These are phyloP conservation scores for Sebastes matsubarae DNA, from an alignment of 2,797 vertebrate species.

Conservation along the genomic window DNA sequence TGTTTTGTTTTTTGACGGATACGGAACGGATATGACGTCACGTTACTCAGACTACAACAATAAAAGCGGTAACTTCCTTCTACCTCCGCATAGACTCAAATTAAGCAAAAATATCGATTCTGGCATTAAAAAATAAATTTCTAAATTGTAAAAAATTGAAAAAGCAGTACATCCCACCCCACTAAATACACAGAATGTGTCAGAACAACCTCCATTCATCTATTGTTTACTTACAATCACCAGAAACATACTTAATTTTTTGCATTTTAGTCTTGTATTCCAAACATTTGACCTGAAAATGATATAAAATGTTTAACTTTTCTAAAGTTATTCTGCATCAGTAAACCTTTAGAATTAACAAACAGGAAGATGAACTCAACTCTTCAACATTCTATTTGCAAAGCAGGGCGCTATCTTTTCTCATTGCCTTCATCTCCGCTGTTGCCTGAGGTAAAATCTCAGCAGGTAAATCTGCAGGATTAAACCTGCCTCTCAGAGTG, in stretches of 20 bases:
- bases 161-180: too few species aligned
- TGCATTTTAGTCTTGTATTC: neutral
- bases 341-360: slow-evolving; percentile 7
- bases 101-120: too few species aligned
- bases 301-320: slow-evolving; percentile 3
- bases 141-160: too few species aligned
- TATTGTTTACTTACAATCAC: neutral
- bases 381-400: slow-evolving; percentile 8
- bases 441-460: slow-evolving; percentile 45
- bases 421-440: slow-evolving; percentile 22
- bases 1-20: too few species aligned
- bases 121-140: too few species aligned
- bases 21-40: too few species aligned
- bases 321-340: slow-evolving; percentile 15
- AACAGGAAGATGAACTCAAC: slow-evolving; percentile 8
- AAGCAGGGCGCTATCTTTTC: slow-evolving; percentile 1
- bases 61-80: too few species aligned
- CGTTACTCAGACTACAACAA: too few species aligned
- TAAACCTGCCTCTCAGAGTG: slow-evolving; percentile 35
- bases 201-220: neutral
- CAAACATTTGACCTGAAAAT: neutral
- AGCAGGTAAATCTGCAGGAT: slow-evolving; percentile 56
- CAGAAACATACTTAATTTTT: neutral
- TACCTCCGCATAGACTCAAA: too few species aligned
- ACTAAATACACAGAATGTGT: neutral